A percentile compares a stretch with the other conserved stretches of the same genome.
Conservation (phyloP, 2,113 vertebrate species). For the Melanerpes aurifrons region DNA sequence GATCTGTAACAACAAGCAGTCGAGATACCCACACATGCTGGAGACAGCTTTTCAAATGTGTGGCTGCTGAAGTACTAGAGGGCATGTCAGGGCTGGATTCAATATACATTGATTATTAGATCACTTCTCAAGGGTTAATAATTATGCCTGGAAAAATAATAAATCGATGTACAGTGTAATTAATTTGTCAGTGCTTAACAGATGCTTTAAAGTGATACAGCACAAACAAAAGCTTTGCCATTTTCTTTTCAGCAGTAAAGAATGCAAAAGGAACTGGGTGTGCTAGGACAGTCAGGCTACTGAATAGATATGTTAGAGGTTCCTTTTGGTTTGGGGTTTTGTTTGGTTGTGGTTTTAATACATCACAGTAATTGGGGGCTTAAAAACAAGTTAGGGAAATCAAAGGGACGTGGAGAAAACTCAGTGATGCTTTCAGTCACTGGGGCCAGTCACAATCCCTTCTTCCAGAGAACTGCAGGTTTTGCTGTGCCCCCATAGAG, state of each 20-base stretch:
- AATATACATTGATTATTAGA: neutral
- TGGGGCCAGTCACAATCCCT: neutral
- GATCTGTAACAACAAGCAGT: neutral
- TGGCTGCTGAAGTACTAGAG: neutral
- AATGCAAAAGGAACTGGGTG: neutral
- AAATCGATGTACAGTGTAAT: neutral
- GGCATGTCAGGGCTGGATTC: neutral
- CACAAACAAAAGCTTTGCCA: neutral
- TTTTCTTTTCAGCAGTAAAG: neutral
- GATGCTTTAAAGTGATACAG: neutral
- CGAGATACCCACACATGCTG: neutral
- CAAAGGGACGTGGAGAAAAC: neutral
- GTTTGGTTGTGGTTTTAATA: neutral
- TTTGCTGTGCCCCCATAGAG: neutral
- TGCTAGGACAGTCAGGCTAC: neutral
- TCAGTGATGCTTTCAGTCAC: neutral
- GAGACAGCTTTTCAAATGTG: neutral
- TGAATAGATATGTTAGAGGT: too few relatives aligned
- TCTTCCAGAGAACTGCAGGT: neutral
- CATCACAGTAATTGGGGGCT: neutral
- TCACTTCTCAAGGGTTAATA: constrained; percentile 9
- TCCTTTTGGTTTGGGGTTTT: neutral
- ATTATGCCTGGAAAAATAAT: neutral
- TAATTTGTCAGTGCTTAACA: neutral
- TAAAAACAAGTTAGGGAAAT: neutral